These are phyloP conservation scores for Knipowitschia caucasica DNA, from an alignment of 2,797 vertebrate genomes.

Conservation along the genomic window DNA sequence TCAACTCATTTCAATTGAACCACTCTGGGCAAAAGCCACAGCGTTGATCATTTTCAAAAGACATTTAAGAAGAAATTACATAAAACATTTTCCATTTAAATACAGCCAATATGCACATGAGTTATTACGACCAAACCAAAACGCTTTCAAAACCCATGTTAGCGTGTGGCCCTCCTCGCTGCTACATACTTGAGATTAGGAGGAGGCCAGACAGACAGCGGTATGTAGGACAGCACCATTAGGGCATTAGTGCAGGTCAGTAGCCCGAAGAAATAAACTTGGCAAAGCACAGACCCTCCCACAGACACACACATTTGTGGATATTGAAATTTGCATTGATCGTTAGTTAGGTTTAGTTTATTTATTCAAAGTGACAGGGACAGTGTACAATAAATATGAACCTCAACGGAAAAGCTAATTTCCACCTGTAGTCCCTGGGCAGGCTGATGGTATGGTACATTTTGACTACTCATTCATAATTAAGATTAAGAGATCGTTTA, in stretches of 20 bases:
- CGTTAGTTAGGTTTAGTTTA: too few relatives aligned
- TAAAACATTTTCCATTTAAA: not conserved
- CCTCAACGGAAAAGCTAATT: too few relatives aligned
- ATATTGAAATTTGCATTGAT: too few relatives aligned
- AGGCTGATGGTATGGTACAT: too few relatives aligned
- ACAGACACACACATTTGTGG: too few relatives aligned
- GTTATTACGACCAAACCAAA: not conserved
- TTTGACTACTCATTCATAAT: too few relatives aligned
- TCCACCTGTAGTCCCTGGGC: too few relatives aligned
- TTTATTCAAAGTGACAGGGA: too few relatives aligned
- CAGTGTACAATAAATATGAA: too few relatives aligned
- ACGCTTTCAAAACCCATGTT: not conserved
- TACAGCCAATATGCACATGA: not conserved
- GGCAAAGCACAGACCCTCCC: constrained; percentile 31
- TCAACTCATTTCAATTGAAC: too few relatives aligned
- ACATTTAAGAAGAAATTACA: not conserved
- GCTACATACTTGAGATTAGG: constrained; percentile 33
- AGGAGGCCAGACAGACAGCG: constrained; percentile 57
- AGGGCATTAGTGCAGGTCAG: constrained; percentile 77
- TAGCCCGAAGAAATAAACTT: constrained; percentile 46
- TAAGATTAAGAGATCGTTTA: too few relatives aligned
- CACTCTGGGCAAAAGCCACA: not conserved
- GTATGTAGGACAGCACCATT: constrained; percentile 61
- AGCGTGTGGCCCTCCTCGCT: constrained; percentile 29
- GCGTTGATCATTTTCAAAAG: not conserved